These are phyloP conservation scores for Acipenser ruthenus DNA, from an alignment of 2,797 vertebrate species.

Conservation along the genomic window DNA sequence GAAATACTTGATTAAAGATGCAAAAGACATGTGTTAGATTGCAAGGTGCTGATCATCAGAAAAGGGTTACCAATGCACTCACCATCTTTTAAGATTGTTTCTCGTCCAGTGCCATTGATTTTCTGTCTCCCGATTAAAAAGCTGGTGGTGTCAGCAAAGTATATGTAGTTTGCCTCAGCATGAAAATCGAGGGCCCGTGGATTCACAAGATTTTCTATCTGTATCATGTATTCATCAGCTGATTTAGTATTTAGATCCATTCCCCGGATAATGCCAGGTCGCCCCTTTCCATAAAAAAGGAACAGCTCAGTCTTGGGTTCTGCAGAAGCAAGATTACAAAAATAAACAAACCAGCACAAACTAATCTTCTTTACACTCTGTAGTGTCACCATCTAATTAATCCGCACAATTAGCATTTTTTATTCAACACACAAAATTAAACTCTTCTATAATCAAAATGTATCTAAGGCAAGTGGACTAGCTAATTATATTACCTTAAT, in stretches of 20 bases:
- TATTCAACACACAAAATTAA: constrained; percentile 51
- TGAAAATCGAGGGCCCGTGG: constrained; percentile 93
- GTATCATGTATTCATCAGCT: constrained; percentile 87
- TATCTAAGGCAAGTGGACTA: constrained; percentile 41
- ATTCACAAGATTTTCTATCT: constrained; percentile 91
- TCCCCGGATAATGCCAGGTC: constrained; percentile 87
- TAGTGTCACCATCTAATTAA: constrained; percentile 56
- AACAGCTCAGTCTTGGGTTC: constrained; percentile 93
- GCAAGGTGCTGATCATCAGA: too few relatives aligned
- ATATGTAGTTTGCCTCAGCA: constrained; percentile 82
- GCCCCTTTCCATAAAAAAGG: constrained; percentile 96
- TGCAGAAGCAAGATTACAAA: constrained; percentile 61
- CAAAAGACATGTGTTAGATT: too few relatives aligned
- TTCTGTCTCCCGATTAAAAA: constrained; percentile 94
- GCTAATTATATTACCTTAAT: constrained; percentile 56
- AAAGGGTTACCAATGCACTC: constrained; percentile 23
- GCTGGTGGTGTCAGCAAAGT: constrained; percentile 97
- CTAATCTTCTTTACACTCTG: constrained; percentile 47
- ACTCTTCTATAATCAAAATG: constrained; percentile 44
- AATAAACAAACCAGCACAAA: constrained; percentile 46
- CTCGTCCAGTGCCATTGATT: constrained; percentile 79
- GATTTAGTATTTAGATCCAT: constrained; percentile 92
- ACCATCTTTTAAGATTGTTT: constrained; percentile 96
- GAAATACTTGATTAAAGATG: too few relatives aligned
- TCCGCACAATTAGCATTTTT: constrained; percentile 43